These are phyloP conservation scores for Uloborus diversus DNA, from an alignment of 1,140 invertebrate species.

Conservation along the genomic window DNA sequence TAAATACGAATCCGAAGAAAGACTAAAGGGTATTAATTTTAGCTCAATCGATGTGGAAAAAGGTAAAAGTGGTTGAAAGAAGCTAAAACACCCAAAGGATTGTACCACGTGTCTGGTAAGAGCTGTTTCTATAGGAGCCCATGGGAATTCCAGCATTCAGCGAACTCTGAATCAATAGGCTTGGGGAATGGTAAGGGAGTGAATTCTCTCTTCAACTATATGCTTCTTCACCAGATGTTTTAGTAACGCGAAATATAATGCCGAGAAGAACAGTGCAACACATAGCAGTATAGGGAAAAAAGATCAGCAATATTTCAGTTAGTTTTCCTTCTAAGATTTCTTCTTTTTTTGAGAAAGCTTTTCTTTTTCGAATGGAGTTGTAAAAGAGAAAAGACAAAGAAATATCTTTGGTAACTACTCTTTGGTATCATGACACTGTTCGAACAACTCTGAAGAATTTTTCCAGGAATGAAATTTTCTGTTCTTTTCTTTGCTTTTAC, in stretches of 20 bases:
- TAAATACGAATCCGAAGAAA: constrained; percentile 27
- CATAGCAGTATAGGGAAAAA: not conserved
- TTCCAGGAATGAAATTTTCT: not conserved
- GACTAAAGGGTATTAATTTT: constrained; percentile 52
- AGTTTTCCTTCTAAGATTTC: not conserved
- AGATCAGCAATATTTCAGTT: constrained; percentile 41
- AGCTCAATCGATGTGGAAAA: constrained; percentile 25
- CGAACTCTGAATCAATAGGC: constrained; percentile 52
- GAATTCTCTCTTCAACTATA: constrained; percentile 37
- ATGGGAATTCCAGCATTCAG: constrained; percentile 32
- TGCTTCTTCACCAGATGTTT: constrained; percentile 30
- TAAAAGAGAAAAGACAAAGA: constrained; percentile 30
- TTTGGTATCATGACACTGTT: not conserved
- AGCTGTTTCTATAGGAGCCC: constrained; percentile 41
- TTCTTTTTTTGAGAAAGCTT: not conserved
- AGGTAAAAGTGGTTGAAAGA: constrained; percentile 43
- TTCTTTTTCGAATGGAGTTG: not conserved
- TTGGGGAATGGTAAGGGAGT: constrained; percentile 31
- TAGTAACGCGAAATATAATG: constrained; percentile 25
- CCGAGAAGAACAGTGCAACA: not conserved
- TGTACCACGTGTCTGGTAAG: constrained; percentile 42
- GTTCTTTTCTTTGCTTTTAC: not conserved
- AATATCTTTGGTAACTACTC: constrained; percentile 35
- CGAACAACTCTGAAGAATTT: not conserved
- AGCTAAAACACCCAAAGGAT: constrained; percentile 40